Percentiles rank a stretch among this genome's conserved stretches.
phyloP scores from a whole-genome alignment of 2,797 vertebrate genomes.

The Paguma larvata region DNA sequence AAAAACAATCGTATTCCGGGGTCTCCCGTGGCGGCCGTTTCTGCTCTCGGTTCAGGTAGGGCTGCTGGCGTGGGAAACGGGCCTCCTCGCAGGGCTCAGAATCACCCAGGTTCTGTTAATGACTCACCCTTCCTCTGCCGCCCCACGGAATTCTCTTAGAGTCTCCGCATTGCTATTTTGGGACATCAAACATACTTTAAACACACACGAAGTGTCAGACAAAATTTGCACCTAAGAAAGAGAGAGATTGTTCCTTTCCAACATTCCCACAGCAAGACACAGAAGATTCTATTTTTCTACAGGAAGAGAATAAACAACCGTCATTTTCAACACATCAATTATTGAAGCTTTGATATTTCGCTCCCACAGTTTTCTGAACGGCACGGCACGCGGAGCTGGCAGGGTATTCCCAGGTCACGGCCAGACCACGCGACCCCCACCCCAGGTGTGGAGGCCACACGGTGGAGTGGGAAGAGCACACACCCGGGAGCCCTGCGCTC shows the following conservation, averaged over 20 bases:
- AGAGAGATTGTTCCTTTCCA: constrained; percentile 35
- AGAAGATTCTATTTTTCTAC: constrained; percentile 21
- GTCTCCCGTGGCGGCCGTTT: not conserved
- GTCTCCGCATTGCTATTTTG: constrained; percentile 28
- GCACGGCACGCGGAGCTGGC: not conserved
- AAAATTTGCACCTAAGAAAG: constrained; percentile 62
- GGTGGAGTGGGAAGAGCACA: not conserved
- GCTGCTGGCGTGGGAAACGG: not conserved
- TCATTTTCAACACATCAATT: not conserved
- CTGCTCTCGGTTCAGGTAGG: not conserved
- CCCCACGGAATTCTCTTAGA: not conserved
- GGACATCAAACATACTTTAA: constrained; percentile 55
- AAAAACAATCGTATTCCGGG: not conserved
- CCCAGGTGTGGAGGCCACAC: not conserved
- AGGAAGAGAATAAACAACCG: not conserved
- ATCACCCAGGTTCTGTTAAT: not conserved
- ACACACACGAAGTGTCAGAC: constrained; percentile 65
- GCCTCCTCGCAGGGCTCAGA: not conserved
- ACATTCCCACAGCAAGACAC: not conserved
- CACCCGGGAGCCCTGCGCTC: not conserved
- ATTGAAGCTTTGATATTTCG: constrained; percentile 45
- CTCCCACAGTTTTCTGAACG: not conserved
- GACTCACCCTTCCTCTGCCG: not conserved
- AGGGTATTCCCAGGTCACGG: not conserved
- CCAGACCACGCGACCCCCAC: not conserved